Evolutionary conservation across 2,113 vertebrate species (phyloP).

Genomic region (Apeltes quadracus): DNA sequence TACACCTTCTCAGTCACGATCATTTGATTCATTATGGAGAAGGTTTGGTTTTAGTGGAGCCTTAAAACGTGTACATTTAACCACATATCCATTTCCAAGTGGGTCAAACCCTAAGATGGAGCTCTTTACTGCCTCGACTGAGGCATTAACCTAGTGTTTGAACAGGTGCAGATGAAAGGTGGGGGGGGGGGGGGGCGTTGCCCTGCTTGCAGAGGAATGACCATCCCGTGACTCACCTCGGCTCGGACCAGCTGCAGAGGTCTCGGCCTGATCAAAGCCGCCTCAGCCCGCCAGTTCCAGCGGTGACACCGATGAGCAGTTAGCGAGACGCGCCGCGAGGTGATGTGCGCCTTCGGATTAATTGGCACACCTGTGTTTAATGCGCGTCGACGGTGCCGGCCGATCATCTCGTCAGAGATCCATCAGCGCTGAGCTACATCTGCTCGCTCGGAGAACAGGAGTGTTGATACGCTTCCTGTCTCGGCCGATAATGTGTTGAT

Average conservation of each 20-base stretch:
- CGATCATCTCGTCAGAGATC: conserved; percentile 70
- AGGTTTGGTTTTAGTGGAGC: too few species aligned
- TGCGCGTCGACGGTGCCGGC: conserved; percentile 63
- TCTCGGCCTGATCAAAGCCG: conserved; percentile 78
- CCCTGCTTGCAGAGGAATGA: conserved; percentile 32
- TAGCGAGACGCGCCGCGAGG: conserved; percentile 50
- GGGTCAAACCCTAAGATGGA: conserved; percentile 20
- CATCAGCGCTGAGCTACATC: conserved; percentile 71
- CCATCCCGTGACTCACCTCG: conserved; percentile 68
- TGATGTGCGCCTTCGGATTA: conserved; percentile 72
- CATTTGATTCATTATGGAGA: too few species aligned
- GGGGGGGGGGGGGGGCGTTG: conserved; percentile 45
- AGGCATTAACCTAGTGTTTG: conserved; percentile 68
- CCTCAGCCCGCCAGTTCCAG: conserved; percentile 24
- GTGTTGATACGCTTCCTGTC: conserved; percentile 69
- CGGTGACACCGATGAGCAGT: conserved; percentile 66
- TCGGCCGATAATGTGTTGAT: conserved; percentile 61
- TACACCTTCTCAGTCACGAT: neutral
- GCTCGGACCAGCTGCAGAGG: conserved; percentile 60
- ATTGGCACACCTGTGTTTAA: conserved; percentile 82
- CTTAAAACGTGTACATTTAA: neutral
- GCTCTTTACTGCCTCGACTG: conserved; percentile 19
- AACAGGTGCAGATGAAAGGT: conserved; percentile 80
- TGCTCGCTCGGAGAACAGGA: conserved; percentile 48
- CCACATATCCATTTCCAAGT: conserved; percentile 9